Evolutionary conservation across 2,113 vertebrate species (phyloP), one percentile per base, ranked within the genome.

Genomic region (Cryptotis parvus): DNA sequence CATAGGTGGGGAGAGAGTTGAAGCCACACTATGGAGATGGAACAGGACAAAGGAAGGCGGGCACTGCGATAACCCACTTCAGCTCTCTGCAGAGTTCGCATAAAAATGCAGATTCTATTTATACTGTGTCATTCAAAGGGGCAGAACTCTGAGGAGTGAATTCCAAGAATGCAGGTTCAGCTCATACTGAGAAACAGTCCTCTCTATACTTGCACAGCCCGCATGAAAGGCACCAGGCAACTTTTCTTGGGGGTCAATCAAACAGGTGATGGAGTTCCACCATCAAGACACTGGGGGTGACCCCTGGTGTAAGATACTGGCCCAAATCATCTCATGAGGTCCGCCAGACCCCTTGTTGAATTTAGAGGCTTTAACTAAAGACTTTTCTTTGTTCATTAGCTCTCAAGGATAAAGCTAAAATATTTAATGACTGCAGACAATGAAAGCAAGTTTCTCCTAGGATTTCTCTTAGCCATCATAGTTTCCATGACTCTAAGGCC

Each of bases 41-140:
- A 18, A 55, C 43, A 87, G 0, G n/a, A 45, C 9, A 81, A 81
- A 82, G 43, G 43, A 84, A 91, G 65, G 89, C 65, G 39, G 24
- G 9, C 37, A 79, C 82, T 33, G 18, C 41, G 58, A 88, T 75
- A 82, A 68, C 33, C 35, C 78, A 82, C 74, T 75, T 87, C 22
- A n/a, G 24, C 69, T 52, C 7, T 82, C 73, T 84, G 63, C 63
- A 90, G 76, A 45, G 43, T 37, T 83, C 80, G 89, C 43, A 16
- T 35, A 63, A 20, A 69, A 91, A 89, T 49, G 37, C 52, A 43
- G 72, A 86, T 91, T 89, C 15, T 58, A 69, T 86, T 76, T 80
- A 66, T 73, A 61, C 61, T n/a, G 11, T 55, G 77, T 33, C 37
- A 58, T 26, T 65, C 43, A 39, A 33, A n/a, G 43, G 65, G 37